Evolutionary conservation across 1,140 invertebrate genomes (phyloP), one percentile per base, ranked within the genome.

Genomic region (Plodia interpunctella): DNA sequence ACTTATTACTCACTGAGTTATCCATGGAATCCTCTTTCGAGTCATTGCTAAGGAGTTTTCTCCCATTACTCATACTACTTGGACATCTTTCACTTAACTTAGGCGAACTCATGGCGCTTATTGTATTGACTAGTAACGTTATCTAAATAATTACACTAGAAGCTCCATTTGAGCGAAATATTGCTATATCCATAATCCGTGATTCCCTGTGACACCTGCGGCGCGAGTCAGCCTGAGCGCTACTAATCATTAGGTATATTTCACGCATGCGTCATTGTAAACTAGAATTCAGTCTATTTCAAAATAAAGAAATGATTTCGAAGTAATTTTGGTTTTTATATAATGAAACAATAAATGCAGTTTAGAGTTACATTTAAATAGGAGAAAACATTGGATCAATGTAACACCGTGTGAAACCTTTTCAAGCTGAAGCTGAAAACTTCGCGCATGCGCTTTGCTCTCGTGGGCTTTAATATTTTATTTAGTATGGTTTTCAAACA

Each of bases 1-100:
- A 25, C 52, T 54, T 44, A 15, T 56, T n/a, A 88, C 80, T 83
- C 61, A 88, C 85, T 15, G 83, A 88, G 55, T 83, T 88, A 30
- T 88, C 86, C 11, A 88, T 64, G 10, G 82, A 87, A 28, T 88
- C 83, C 53, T 88, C 86, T 50, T 86, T 87, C 0, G 70, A 78
- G 11, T 88, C 86, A 50, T 70, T 74, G 63, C 63, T 82, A 0
- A 88, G 68, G 15, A 75, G 74, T 66, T 85, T 84, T 59, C 83
- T 83, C 17, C 80, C 76, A 52, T 83, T 88, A 68, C 80, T 86
- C 65, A 86, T 66, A 18, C 72, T 80, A 61, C 79, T 85, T 5
- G 79, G 70, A 54, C 86, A 88, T 71, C 80, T 68, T 66, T 86
- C 83, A 63, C 76, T 84, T 5, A 87, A 66, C 61, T 87, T 88